These are phyloP conservation scores for Eudasyphora cyanicolor DNA, from an alignment of 2,888 invertebrate species.

Conservation along the genomic window DNA sequence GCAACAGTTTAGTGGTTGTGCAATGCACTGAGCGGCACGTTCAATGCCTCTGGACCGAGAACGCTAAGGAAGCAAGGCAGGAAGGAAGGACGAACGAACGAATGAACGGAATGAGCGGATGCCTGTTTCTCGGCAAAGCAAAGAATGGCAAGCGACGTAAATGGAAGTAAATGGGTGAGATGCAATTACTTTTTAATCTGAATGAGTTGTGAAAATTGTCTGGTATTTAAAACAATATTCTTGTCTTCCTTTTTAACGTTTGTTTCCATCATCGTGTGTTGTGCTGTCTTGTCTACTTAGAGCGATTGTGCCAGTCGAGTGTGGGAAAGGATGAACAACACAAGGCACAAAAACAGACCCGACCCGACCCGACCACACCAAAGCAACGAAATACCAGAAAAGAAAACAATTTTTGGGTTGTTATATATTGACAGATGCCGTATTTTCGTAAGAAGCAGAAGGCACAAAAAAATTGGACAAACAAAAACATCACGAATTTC, in stretches of 20 bases:
- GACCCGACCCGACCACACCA: no score
- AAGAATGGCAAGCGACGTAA: constrained; percentile 30
- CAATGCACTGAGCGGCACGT: neutral
- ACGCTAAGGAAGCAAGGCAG: neutral
- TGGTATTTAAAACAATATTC: constrained; percentile 65
- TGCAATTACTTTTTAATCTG: constrained; percentile 65
- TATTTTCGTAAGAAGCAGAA: constrained; percentile 1
- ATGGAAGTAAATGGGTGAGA: constrained; percentile 59
- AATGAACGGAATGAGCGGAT: neutral
- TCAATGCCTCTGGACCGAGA: neutral
- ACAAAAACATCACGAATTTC: constrained; percentile 23
- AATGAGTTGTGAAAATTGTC: constrained; percentile 64
- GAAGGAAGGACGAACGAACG: neutral
- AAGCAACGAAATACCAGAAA: constrained; percentile 26
- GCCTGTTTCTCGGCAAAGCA: neutral
- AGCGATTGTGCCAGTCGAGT: neutral
- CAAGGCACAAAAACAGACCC: neutral
- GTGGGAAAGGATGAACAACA: neutral
- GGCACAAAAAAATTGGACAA: neutral
- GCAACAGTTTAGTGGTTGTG: constrained; percentile 29
- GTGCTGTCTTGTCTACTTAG: neutral
- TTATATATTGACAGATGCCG: constrained; percentile 51
- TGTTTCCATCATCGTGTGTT: neutral
- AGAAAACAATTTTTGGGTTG: constrained; percentile 35
- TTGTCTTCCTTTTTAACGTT: constrained; percentile 30